A percentile compares a stretch with the other conserved stretches of the same genome.
Conservation (phyloP, 2,888 invertebrate species). For the Yponomeuta malinellus region DNA sequence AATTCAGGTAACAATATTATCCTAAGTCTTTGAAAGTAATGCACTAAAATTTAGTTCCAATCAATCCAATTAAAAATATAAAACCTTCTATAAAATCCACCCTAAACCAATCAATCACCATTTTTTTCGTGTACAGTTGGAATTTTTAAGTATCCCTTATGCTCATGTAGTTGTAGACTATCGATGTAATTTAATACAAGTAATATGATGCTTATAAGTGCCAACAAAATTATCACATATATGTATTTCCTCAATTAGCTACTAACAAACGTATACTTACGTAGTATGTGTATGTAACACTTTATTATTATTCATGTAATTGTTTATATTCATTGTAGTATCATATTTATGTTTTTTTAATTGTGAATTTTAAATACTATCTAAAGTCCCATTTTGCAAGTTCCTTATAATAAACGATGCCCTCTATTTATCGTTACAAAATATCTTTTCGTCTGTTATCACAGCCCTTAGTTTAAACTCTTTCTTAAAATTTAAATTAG, state of each 20-base stretch:
- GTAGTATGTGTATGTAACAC: no score
- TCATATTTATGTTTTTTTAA: no score
- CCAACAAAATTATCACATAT: neutral
- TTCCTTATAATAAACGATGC: neutral
- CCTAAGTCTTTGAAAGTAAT: slow-evolving; percentile 22
- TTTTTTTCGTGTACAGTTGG: neutral
- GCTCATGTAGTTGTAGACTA: neutral
- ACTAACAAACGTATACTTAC: neutral
- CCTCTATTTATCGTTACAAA: neutral
- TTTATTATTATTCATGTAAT: no score
- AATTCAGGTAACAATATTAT: slow-evolving; percentile 62
- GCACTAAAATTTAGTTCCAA: slow-evolving; percentile 12
- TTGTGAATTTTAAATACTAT: no score
- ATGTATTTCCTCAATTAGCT: neutral
- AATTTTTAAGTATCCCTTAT: neutral
- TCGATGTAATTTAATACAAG: neutral
- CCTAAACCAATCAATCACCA: neutral
- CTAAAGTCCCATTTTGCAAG: no score
- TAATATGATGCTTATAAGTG: neutral
- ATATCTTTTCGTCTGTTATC: slow-evolving; percentile 48
- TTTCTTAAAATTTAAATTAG: slow-evolving; percentile 26
- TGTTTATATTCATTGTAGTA: no score
- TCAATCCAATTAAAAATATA: neutral
- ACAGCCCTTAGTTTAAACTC: slow-evolving; percentile 56
- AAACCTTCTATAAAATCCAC: neutral